These are phyloP conservation scores for Strongylocentrotus purpuratus DNA, from an alignment of 35 echinoderm and acorn worm genomes.

Conservation along the genomic window DNA sequence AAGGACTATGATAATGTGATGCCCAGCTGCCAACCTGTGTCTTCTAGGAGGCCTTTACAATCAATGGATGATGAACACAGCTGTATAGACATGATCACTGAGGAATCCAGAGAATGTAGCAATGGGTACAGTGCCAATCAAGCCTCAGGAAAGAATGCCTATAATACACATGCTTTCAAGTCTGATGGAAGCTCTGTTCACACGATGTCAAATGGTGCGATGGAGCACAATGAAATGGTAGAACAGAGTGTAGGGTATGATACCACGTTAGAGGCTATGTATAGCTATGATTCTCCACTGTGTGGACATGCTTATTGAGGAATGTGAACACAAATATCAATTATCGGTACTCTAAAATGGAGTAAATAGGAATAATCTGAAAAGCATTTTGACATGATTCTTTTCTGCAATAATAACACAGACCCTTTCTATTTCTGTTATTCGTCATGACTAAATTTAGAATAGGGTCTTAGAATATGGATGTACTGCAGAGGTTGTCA, in stretches of 20 bases:
- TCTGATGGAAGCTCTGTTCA: neutral
- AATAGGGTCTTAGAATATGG: no score
- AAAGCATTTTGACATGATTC: no score
- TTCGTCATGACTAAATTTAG: no score
- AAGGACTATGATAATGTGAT: neutral
- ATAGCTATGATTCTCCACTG: neutral
- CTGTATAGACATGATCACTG: neutral
- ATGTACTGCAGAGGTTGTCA: no score
- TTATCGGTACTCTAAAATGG: no score
- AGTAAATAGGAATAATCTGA: no score
- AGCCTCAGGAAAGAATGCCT: neutral
- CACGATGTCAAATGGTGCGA: neutral
- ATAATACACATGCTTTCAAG: neutral
- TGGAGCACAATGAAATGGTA: slow-evolving; percentile 29
- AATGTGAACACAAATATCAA: neutral
- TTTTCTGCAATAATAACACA: no score
- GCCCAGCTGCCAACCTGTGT: neutral
- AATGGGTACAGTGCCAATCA: neutral
- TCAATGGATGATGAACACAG: neutral
- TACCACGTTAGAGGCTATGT: neutral
- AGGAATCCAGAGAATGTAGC: neutral
- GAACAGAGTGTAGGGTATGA: neutral
- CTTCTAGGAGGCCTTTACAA: neutral
- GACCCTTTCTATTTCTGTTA: no score
- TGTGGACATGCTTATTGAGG: slow-evolving; percentile 34